A percentile compares a stretch with the other conserved stretches of the same genome.
These are phyloP conservation scores for Thalassophryne amazonica DNA, from an alignment of 2,797 vertebrate species.

Conservation along the genomic window DNA sequence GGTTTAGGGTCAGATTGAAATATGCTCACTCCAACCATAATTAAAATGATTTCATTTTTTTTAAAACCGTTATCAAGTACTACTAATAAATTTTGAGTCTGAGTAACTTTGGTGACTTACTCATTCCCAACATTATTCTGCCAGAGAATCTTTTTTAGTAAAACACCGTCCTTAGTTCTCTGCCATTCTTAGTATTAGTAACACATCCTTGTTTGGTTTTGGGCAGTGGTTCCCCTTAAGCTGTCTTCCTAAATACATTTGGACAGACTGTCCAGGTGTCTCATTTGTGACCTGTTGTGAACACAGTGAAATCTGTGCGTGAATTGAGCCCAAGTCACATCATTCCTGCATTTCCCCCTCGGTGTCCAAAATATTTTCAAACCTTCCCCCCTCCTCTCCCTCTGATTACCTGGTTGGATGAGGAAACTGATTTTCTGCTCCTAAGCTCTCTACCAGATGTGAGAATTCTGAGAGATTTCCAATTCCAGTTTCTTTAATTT, in stretches of 20 bases:
- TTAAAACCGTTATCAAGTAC: too few species aligned
- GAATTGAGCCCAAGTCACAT: conserved; percentile 28
- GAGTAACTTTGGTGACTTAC: too few species aligned
- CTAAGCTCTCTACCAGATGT: conserved; percentile 64
- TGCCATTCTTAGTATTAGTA: background rate
- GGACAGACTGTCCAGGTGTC: conserved; percentile 26
- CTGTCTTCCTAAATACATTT: conserved; percentile 15
- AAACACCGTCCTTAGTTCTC: background rate
- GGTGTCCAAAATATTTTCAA: conserved; percentile 48
- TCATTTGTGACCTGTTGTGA: conserved; percentile 34
- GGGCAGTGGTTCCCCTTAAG: conserved; percentile 4
- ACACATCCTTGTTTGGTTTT: conserved; percentile 10
- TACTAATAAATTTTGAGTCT: too few species aligned
- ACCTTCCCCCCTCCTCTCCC: conserved; percentile 58
- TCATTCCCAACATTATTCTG: too few species aligned
- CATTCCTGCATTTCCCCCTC: conserved; percentile 34
- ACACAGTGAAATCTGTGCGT: conserved; percentile 27
- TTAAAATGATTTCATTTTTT: too few species aligned
- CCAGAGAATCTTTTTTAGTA: too few species aligned
- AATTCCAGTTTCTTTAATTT: conserved; percentile 67
- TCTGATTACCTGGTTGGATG: conserved; percentile 61
- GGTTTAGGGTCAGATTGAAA: too few species aligned
- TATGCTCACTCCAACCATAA: too few species aligned
- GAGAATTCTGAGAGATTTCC: conserved; percentile 60
- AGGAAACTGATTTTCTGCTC: conserved; percentile 33